A percentile compares a stretch with the other conserved stretches of the same genome.
phyloP scores from a whole-genome alignment of 2,888 invertebrate species.

The Nymphalis urticae region DNA sequence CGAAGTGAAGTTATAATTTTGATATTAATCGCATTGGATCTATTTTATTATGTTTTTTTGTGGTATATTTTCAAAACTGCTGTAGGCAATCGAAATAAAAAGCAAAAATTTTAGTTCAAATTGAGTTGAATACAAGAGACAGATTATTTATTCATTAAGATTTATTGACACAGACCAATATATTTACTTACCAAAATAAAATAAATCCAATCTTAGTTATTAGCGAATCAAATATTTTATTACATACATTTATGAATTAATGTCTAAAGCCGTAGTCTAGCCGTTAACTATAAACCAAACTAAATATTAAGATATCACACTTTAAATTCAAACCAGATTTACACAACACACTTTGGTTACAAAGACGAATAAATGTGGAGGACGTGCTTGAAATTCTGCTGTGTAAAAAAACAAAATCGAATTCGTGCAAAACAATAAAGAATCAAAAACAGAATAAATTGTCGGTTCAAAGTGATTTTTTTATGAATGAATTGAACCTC shows the following conservation, averaged over 20 bases:
- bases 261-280: neutral
- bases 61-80: too few species aligned
- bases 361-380: conserved; percentile 36
- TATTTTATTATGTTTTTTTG: too few species aligned
- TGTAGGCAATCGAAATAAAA: too few species aligned
- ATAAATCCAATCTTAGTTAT: too few species aligned
- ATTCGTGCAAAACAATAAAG: conserved; percentile 20
- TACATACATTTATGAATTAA: neutral
- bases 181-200: too few species aligned
- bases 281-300: neutral
- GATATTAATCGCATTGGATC: too few species aligned
- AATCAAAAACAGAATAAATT: conserved; percentile 7
- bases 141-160: too few species aligned
- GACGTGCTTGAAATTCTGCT: conserved; percentile 37
- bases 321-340: conserved; percentile 22
- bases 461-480: conserved; percentile 22
- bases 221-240: neutral
- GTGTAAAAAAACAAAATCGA: conserved; percentile 15
- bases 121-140: too few species aligned
- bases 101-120: too few species aligned
- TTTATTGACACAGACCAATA: too few species aligned
- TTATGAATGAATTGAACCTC: conserved; percentile 33
- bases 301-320: neutral
- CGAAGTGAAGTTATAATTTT: too few species aligned
- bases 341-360: conserved; percentile 11